Evolutionary conservation across 2,797 vertebrate species (phyloP), one percentile per base, ranked within the genome.

Genomic region (Channallabes apus): DNA sequence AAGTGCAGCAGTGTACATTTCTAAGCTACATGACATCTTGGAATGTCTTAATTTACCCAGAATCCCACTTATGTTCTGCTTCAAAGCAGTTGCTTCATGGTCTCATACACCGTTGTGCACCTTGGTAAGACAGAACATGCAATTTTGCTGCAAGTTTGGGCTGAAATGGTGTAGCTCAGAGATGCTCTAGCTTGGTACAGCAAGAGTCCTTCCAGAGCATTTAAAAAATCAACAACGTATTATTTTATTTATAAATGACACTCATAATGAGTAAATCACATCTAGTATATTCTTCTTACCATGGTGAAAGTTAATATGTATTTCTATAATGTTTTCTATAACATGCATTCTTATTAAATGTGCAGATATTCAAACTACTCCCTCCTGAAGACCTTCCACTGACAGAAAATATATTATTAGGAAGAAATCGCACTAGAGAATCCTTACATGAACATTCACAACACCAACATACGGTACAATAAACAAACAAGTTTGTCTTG

Each of bases 31-130:
- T 56, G 80, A 20, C 80, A 56, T 81, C 46, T 81, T 20, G 22
- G 5, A 64, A 68, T 81, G 80, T 56, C 80, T 68, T 54, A 68
- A 68, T 68, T 81, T 81, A 64, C 80, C 80, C 64, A 81, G 64
- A 68, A 68, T 68, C 17, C 64, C 64, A 54, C 8, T 56, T 9
- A 0, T 24, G 80, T 56, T 68, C 14, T 56, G 64, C 80, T 81
- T 32, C 32, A 67, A n/a, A 81, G 41, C 27, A 15, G 1, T 81
- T 2, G 2, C n/a, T 67, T 46, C 22, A 41, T 51, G 61, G n/a
- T 54, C 38, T 81, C 59, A 29, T 67, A 41, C 15, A 27, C 79
- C 2, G 18, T 41, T 81, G 61, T 64, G 78, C 65, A 20, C 18
- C 24, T 64, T 22, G n/a, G 35, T 17, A 80, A 80, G 32, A 80